Evolutionary conservation across 2,797 vertebrate genomes (phyloP), one percentile per base, ranked within the genome.

Genomic region (Neostethus bicornis): DNA sequence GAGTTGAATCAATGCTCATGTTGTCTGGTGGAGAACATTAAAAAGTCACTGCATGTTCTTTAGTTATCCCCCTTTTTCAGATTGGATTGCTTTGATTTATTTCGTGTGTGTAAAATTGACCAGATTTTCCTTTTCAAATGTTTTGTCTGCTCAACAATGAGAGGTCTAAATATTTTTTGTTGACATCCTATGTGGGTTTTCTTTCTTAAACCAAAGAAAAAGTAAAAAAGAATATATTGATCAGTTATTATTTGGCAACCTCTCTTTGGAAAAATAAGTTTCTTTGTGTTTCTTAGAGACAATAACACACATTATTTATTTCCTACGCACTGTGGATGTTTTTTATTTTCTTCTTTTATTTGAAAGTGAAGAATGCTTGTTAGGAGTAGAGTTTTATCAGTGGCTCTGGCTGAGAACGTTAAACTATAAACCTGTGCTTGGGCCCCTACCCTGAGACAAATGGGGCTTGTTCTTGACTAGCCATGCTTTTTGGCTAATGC

Each of bases 401-500:
- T 91, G 89, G 84, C 91, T 79, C 81, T 39, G 77, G 64, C 61
- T 14, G 3, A 61, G 55, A 75, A 70, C 29, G 41, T 58, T 66
- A 66, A 71, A 73, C 20, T 51, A 32, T 77, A 57, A 41, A 54
- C 54, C 72, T 85, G 86, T 78, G 87, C 90, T 77, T 84, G 87
- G 92, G 91, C 90, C 87, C 75, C 81, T 76, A 73, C 32, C 14
- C 65, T 54, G 87, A 81, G 74, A 96, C 94, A 95, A 95, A 92
- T 92, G 92, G 91, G 86, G 91, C 92, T 94, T 96, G 94, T 96
- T 95, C 90, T 86, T 90, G 87, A 89, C 87, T 87, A 87, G 83
- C 87, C 86, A 79, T 83, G 86, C 87, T 90, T 91, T 90, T 93
- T 94, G 94, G 92, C 93, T 92, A 93, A 96, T 93, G 93, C 94